Base-by-base conservation (phyloP, 2,113 vertebrate genomes). In the Nanger granti region DNA sequence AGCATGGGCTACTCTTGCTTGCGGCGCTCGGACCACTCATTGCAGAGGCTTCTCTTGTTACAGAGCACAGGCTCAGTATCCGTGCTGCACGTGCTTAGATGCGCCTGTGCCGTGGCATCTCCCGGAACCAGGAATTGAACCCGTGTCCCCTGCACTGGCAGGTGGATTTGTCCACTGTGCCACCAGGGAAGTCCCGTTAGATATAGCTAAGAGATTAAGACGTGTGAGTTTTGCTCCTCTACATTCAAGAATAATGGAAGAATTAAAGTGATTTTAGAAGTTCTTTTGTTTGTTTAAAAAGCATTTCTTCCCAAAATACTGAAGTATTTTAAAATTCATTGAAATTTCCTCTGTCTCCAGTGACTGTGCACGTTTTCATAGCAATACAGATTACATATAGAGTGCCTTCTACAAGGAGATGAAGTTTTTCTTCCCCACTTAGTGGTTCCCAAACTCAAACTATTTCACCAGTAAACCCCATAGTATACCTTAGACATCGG, bases 31-130 rank as follows among this genome's bases (percentile, higher is more conserved):
- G 41, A 28, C 41, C 2, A 7, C 73, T 79, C 41, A 8, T 44
- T 44, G 24, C 24, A 44, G 73, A 14, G 24, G 12, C 41, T 14
- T 44, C 73, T 44, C 73, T 28, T 44, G 41, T 15, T 14, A 6
- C 66, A 79, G 24, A 44, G 3, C 0, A 2, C 1, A 4, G 20
- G 37, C 69, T 76, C 69, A 13, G 69, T 7, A 76, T 37, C 37
- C 24, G 10, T 13, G n/a, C 20, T 24, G 20, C n/a, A 79, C 0
- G 6, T 24, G 24, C 41, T 8, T 24, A 44, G 73, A 14, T 79
- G 7, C 4, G 15, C 41, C 73, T 44, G 37, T 26, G 41, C 24
- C 2, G 6, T 44, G 41, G 73, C 15, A 44, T 44, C 73, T 44
- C 26, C 37, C 5, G 1, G 8, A 11, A 79, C 73, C 24, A 44